Conservation (phyloP, 2,113 vertebrate genomes). For the Leuciscus idus region DNA sequence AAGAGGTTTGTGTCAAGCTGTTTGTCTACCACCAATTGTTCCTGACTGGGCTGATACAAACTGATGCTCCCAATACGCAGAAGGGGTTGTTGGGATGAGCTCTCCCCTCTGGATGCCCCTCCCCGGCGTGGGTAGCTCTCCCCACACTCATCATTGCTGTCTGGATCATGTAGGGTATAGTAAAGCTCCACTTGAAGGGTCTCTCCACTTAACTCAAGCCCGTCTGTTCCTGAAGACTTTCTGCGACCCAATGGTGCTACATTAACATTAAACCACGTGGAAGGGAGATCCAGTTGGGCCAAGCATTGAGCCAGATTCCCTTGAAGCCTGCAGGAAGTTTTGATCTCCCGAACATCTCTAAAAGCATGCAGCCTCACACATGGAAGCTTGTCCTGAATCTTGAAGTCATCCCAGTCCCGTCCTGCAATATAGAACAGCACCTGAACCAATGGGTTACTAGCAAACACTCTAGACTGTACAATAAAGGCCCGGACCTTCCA, state of each 20-base stretch:
- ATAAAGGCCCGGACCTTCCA: slow-evolving; percentile 99
- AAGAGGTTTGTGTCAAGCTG: slow-evolving; percentile 89
- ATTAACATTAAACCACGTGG: slow-evolving; percentile 88
- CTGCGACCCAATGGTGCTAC: slow-evolving; percentile 82
- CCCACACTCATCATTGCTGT: slow-evolving; percentile 80
- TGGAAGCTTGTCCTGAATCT: slow-evolving; percentile 85
- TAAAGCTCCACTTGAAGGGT: slow-evolving; percentile 91
- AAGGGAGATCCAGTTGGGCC: slow-evolving; percentile 88
- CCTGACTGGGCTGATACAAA: slow-evolving; percentile 83
- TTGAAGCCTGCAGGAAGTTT: slow-evolving; percentile 89
- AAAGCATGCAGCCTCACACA: slow-evolving; percentile 93
- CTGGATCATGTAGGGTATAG: slow-evolving; percentile 88
- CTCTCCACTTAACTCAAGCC: slow-evolving; percentile 80
- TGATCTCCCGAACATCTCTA: slow-evolving; percentile 87
- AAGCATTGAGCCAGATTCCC: slow-evolving; percentile 91
- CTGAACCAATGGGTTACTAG: slow-evolving; percentile 88
- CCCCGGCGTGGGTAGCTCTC: slow-evolving; percentile 72
- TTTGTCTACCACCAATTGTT: slow-evolving; percentile 87
- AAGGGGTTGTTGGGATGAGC: slow-evolving; percentile 89
- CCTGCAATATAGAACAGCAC: slow-evolving; percentile 97
- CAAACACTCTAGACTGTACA: slow-evolving; percentile 85
- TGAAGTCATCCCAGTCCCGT: slow-evolving; percentile 95
- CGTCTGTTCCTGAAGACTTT: slow-evolving; percentile 74
- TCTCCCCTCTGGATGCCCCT: slow-evolving; percentile 74
- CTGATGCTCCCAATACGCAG: slow-evolving; percentile 95